Percentiles rank a stretch among this genome's conserved stretches.
These are phyloP conservation scores for Leptopterna dolabrata DNA, from an alignment of 2,888 invertebrate genomes.

Conservation along the genomic window DNA sequence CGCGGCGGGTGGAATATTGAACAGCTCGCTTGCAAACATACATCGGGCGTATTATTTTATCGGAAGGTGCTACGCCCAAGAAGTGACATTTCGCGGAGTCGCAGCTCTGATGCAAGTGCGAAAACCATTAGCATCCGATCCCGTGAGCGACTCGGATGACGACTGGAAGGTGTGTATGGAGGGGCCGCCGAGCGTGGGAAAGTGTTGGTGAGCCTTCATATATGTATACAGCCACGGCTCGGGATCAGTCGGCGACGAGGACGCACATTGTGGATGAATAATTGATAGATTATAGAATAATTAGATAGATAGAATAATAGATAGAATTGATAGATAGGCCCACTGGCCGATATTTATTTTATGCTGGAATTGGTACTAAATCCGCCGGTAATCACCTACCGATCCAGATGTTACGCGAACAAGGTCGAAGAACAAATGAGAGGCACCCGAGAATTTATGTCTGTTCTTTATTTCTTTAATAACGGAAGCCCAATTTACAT, in stretches of 20 bases:
- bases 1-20: background rate
- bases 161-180: background rate
- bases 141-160: background rate
- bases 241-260: background rate
- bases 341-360: no score
- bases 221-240: background rate
- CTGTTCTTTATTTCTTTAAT: no score
- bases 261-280: background rate
- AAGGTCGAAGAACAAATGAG: no score
- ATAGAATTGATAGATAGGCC: no score
- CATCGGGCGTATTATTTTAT: background rate
- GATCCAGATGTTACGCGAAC: no score
- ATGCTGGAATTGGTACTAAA: no score
- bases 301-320: no score
- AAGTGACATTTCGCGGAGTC: background rate
- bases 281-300: background rate
- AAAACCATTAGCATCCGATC: slow-evolving; percentile 4
- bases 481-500: no score
- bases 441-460: no score
- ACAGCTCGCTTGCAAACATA: background rate
- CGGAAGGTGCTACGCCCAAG: background rate
- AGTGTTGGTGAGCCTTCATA: background rate
- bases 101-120: background rate
- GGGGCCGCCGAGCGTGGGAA: background rate
- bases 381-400: no score